Conservation (phyloP, 2,113 vertebrate species). For the Seriola dumerili region DNA sequence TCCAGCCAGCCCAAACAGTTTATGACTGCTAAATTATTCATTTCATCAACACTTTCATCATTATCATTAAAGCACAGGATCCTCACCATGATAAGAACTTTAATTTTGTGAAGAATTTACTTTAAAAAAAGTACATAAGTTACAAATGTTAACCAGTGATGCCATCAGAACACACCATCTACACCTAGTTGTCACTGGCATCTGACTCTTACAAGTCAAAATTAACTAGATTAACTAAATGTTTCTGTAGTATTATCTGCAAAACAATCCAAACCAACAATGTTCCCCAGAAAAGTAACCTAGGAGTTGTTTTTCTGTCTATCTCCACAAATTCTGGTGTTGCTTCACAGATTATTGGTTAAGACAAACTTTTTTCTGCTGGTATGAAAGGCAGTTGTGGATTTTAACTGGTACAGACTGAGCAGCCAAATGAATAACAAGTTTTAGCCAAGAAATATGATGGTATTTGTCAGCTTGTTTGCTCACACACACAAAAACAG, state of each 20-base stretch:
- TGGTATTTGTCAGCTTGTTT: not conserved
- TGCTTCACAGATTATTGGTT: not conserved
- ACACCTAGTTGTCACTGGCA: not conserved
- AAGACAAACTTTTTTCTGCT: not conserved
- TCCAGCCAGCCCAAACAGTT: not conserved
- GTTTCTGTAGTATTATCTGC: not conserved
- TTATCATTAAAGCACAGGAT: not conserved
- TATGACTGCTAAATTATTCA: conserved; percentile 28
- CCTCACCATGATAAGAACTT: not conserved
- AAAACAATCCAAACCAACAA: not conserved
- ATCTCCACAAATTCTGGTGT: conserved; percentile 3
- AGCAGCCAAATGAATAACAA: not conserved
- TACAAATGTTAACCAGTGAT: not conserved
- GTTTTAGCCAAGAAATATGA: not conserved
- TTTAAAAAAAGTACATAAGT: not conserved
- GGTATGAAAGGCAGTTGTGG: not conserved
- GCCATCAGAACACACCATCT: not conserved
- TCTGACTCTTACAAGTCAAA: not conserved
- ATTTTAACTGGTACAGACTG: conserved; percentile 11
- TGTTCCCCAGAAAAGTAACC: not conserved
- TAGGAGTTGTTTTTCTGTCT: not conserved
- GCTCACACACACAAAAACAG: not conserved
- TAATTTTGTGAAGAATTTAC: not conserved
- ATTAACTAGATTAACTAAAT: not conserved
- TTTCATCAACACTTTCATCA: conserved; percentile 1